Conservation (phyloP, 1,140 invertebrate species). For the Brachionus calyciflorus region DNA sequence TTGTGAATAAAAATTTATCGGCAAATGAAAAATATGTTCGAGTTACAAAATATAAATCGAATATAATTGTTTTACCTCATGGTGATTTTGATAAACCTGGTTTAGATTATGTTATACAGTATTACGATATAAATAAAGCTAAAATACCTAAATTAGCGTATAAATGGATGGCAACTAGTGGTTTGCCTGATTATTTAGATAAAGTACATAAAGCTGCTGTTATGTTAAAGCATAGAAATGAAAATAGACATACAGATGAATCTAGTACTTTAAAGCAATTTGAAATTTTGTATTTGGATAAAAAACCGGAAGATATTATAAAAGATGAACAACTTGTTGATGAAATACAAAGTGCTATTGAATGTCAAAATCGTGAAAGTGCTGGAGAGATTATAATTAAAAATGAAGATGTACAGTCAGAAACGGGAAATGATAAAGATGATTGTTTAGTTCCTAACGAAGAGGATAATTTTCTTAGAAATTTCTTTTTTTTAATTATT, state of each 20-base stretch:
- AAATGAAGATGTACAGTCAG: too few relatives aligned
- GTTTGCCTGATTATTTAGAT: conserved; percentile 26
- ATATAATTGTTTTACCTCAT: conserved; percentile 39
- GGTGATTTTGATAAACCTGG: conserved; percentile 23
- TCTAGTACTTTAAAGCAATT: background rate
- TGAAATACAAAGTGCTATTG: background rate
- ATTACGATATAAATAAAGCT: conserved; percentile 45
- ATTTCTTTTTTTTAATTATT: background rate
- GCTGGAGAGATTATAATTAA: too few relatives aligned
- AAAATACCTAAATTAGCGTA: conserved; percentile 44
- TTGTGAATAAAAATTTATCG: too few relatives aligned
- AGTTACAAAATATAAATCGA: conserved; percentile 35
- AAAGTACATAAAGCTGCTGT: conserved; percentile 38
- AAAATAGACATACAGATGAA: background rate
- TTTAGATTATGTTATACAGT: conserved; percentile 42
- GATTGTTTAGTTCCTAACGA: too few relatives aligned
- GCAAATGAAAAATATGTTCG: too few relatives aligned
- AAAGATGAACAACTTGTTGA: background rate
- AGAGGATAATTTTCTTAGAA: too few relatives aligned
- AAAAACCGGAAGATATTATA: too few relatives aligned
- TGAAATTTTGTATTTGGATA: conserved; percentile 2
- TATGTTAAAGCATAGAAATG: background rate
- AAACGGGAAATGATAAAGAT: too few relatives aligned
- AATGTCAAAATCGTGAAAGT: too few relatives aligned
- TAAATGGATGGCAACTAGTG: conserved; percentile 45